Evolutionary conservation across 2,797 vertebrate species (phyloP).

Genomic region (Hozukius guyotensis): DNA sequence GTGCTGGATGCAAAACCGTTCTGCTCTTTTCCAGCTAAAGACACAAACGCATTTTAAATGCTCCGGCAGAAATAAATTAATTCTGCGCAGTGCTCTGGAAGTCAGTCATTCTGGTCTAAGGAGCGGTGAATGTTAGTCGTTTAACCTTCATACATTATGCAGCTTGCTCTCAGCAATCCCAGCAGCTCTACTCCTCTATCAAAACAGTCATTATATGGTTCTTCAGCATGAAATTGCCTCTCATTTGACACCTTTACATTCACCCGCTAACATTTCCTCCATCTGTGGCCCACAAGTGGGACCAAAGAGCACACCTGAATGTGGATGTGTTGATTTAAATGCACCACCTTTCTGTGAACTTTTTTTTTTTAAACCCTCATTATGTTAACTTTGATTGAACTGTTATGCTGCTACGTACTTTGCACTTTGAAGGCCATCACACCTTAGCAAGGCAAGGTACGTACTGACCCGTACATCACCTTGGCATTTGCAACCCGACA

Average conservation of each 20-base stretch:
- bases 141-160: constrained; percentile 79
- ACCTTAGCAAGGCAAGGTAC: not conserved
- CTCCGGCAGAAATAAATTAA: constrained; percentile 31
- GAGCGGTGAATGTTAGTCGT: constrained; percentile 48
- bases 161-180: constrained; percentile 60
- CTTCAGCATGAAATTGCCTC: constrained; percentile 71
- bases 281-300: constrained; percentile 24
- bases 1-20: not conserved
- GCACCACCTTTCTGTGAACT: not conserved
- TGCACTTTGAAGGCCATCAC: constrained; percentile 22
- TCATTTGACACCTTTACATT: constrained; percentile 55
- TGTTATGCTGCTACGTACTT: constrained; percentile 13
- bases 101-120: constrained; percentile 37
- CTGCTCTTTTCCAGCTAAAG: not conserved
- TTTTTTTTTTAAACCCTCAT: not conserved
- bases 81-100: constrained; percentile 42
- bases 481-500: constrained; percentile 54
- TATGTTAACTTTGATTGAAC: constrained; percentile 1
- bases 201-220: constrained; percentile 61
- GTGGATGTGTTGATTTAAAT: not conserved
- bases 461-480: constrained; percentile 52
- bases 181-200: constrained; percentile 49
- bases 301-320: constrained; percentile 29
- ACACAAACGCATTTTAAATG: constrained; percentile 13
- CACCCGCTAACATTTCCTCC: constrained; percentile 39